Evolutionary conservation across 53 echinoderm and acorn worm species (phyloP).

Genomic region (Hippasteria phrygiana): DNA sequence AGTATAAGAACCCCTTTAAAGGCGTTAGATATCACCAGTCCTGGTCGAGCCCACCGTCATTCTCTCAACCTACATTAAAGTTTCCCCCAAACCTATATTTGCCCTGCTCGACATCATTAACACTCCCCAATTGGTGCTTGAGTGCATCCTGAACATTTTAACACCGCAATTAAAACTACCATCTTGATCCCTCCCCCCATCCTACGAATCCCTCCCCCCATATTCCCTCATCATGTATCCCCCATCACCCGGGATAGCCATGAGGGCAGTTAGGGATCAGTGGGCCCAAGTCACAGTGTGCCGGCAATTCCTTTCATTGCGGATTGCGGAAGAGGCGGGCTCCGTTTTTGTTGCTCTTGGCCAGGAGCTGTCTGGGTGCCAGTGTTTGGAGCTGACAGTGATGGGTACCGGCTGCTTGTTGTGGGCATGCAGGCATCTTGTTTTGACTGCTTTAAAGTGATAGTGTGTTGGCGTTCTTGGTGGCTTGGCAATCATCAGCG

Average conservation of each 20-base stretch:
- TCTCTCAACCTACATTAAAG: not conserved
- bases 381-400: not conserved
- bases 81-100: not conserved
- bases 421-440: no score
- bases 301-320: not conserved
- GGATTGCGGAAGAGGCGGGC: not conserved
- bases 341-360: constrained; percentile 15
- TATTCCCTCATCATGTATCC: not conserved
- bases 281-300: not conserved
- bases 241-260: not conserved
- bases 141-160: not conserved
- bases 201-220: not conserved
- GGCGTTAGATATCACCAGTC: not conserved
- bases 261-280: not conserved
- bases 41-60: not conserved
- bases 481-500: no score
- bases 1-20: constrained; percentile 1
- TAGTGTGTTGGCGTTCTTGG: no score
- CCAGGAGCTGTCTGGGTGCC: not conserved
- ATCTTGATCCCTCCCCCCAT: not conserved
- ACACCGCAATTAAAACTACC: not conserved
- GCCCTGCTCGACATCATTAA: not conserved
- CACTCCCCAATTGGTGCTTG: not conserved
- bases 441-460: no score
- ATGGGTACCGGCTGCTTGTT: no score